Conservation (phyloP, 92 coral and sea anemone genomes). For the Parazoanthus darwini region DNA sequence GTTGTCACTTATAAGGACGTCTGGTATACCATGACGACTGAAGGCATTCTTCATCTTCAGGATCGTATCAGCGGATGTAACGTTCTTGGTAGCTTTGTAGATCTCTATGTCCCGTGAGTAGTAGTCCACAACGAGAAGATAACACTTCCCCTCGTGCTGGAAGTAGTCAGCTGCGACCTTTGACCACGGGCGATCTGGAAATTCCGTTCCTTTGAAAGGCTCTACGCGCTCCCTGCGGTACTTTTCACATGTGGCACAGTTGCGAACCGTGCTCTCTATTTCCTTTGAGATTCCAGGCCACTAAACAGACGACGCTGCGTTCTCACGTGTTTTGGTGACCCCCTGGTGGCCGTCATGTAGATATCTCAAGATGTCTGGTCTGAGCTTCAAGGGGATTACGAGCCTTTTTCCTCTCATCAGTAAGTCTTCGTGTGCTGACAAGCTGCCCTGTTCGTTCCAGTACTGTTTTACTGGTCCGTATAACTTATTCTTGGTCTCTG, state of each 20-base stretch:
- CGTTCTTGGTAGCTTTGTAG: constrained; percentile 28
- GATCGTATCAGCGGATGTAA: constrained; percentile 27
- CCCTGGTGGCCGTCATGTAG: constrained; percentile 45
- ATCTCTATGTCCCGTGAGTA: constrained; percentile 39
- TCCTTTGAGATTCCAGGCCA: constrained; percentile 37
- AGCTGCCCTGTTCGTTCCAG: constrained; percentile 9
- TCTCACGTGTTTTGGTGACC: constrained; percentile 32
- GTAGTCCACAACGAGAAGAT: constrained; percentile 32
- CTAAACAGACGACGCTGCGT: constrained; percentile 43
- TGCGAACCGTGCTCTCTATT: constrained; percentile 24
- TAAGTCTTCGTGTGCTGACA: constrained; percentile 7
- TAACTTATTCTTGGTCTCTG: background rate
- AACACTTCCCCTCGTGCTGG: constrained; percentile 23
- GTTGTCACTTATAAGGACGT: background rate
- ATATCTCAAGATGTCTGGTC: constrained; percentile 35
- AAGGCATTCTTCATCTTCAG: constrained; percentile 21
- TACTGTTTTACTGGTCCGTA: constrained; percentile 2
- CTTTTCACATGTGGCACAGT: constrained; percentile 34
- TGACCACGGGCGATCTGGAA: constrained; percentile 36
- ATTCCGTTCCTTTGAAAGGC: constrained; percentile 32
- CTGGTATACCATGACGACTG: constrained; percentile 7
- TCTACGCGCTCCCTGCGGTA: background rate
- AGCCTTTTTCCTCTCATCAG: constrained; percentile 34
- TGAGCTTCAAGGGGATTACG: constrained; percentile 19
- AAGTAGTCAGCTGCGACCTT: constrained; percentile 42